These are phyloP conservation scores for Drosophila pandora DNA, from an alignment of 1,140 invertebrate species.

Conservation along the genomic window DNA sequence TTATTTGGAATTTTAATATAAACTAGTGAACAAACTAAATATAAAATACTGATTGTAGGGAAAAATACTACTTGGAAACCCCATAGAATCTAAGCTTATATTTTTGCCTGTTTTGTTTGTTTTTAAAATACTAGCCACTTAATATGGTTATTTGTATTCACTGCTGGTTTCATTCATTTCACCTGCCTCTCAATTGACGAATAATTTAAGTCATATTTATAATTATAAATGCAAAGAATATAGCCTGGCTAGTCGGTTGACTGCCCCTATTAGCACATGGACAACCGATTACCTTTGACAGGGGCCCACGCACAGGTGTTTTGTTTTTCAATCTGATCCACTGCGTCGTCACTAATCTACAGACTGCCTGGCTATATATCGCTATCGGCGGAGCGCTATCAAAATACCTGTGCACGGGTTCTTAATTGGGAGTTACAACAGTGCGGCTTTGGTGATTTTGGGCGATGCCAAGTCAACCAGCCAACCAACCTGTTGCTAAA, in stretches of 20 bases:
- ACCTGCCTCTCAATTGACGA: conserved; percentile 54
- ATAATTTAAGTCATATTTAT: conserved; percentile 76
- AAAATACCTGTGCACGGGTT: conserved; percentile 46
- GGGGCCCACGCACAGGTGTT: conserved; percentile 40
- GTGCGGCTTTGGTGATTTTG: conserved; percentile 37
- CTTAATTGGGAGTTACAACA: conserved; percentile 49
- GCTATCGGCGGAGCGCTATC: conserved; percentile 32
- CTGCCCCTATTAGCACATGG: conserved; percentile 65
- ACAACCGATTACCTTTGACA: conserved; percentile 63
- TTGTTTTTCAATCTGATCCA: conserved; percentile 13
- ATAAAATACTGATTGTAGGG: too few species aligned
- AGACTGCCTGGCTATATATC: conserved; percentile 7
- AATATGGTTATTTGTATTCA: conserved; percentile 64
- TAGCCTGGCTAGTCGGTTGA: conserved; percentile 38
- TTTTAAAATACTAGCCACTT: conserved; percentile 48
- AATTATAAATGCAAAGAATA: conserved; percentile 57
- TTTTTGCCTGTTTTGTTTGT: conserved; percentile 32
- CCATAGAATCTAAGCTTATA: conserved; percentile 17
- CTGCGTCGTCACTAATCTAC: conserved; percentile 46
- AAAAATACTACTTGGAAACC: too few species aligned
- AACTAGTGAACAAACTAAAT: too few species aligned
- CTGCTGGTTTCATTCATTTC: conserved; percentile 44
- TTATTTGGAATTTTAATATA: too few species aligned
- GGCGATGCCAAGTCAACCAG: conserved; percentile 39
- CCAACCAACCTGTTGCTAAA: conserved; percentile 28